Evolutionary conservation across 2,797 vertebrate species (phyloP).

Genomic region (Anguilla anguilla): DNA sequence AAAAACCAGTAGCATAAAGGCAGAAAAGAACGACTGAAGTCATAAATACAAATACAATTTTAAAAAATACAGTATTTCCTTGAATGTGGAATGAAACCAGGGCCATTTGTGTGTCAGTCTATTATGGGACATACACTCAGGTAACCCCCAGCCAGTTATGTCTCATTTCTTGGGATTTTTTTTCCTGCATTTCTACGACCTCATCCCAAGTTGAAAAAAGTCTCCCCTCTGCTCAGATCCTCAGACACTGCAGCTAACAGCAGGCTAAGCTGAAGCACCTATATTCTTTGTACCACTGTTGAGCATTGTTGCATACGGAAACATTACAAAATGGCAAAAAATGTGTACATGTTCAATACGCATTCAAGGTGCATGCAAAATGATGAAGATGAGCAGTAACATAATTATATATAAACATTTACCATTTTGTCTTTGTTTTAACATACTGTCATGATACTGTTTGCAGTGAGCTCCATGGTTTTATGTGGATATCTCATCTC

Average conservation of each 20-base stretch:
- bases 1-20: conserved; percentile 31
- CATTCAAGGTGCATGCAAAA: not conserved
- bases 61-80: not conserved
- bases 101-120: not conserved
- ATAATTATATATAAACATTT: no score
- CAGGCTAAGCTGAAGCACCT: not conserved
- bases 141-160: not conserved
- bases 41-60: not conserved
- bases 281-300: not conserved
- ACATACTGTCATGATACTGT: not conserved
- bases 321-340: not conserved
- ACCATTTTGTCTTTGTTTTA: conserved; percentile 6
- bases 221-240: not conserved
- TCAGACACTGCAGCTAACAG: not conserved
- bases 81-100: not conserved
- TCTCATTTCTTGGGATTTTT: not conserved
- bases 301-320: not conserved
- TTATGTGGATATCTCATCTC: not conserved
- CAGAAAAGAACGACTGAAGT: not conserved
- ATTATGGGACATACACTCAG: not conserved
- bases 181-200: not conserved
- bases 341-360: not conserved
- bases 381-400: not conserved
- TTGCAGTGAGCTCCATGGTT: not conserved
- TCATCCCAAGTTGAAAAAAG: not conserved